These are phyloP conservation scores for Micronisus gabar DNA, from an alignment of 2,113 vertebrate species.

Conservation along the genomic window DNA sequence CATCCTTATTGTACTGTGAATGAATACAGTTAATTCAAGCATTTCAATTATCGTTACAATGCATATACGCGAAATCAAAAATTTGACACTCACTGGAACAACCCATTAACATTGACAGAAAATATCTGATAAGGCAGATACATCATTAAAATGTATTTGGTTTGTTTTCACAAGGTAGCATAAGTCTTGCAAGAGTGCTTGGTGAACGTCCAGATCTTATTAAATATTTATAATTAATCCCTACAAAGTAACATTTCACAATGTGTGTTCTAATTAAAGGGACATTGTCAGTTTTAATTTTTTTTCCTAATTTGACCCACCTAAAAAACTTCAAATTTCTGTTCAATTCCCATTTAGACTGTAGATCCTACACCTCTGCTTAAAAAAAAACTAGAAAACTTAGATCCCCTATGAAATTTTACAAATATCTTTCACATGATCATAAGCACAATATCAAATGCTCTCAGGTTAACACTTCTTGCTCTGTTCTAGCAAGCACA, in stretches of 20 bases:
- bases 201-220: conserved; percentile 62
- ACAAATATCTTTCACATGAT: not conserved
- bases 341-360: not conserved
- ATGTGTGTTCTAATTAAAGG: conserved; percentile 64
- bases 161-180: conserved; percentile 54
- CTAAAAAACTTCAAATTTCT: conserved; percentile 3
- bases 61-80: not conserved
- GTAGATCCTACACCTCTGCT: not conserved
- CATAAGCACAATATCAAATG: not conserved
- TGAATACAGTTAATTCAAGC: not conserved
- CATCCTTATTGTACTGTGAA: not conserved
- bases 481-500: not conserved
- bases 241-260: conserved; percentile 58
- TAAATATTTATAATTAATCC: conserved; percentile 69
- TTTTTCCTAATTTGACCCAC: conserved; percentile 12
- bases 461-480: not conserved
- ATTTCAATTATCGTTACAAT: not conserved
- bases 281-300: conserved; percentile 48
- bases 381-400: not conserved
- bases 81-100: not conserved
- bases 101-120: conserved; percentile 3
- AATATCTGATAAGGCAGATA: conserved; percentile 32
- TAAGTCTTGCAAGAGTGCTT: conserved; percentile 36
- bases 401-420: not conserved
- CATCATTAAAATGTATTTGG: conserved; percentile 35